These are phyloP conservation scores for Oreocharis arfaki DNA, from an alignment of 2,113 vertebrate species.

Conservation along the genomic window DNA sequence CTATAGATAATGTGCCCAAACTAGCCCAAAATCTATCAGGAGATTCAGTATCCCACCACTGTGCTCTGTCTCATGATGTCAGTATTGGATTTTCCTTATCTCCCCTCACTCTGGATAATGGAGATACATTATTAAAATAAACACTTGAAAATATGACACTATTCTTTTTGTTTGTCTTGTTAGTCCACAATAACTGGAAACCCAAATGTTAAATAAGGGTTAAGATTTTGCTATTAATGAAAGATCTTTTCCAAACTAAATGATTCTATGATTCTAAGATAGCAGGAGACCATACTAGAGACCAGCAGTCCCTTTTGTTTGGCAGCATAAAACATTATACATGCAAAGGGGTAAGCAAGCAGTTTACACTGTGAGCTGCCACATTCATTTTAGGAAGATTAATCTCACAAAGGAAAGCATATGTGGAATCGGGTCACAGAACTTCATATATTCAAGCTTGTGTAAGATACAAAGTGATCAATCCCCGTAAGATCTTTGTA, in stretches of 20 bases:
- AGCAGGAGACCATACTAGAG: neutral
- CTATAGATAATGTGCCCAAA: neutral
- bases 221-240: neutral
- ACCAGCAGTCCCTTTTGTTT: neutral
- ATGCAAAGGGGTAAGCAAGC: neutral
- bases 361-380: neutral
- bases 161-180: neutral
- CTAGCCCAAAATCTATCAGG: neutral
- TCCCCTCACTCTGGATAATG: neutral
- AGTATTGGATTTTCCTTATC: neutral
- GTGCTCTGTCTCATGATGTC: neutral
- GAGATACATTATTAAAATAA: neutral
- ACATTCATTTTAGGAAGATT: neutral
- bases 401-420: neutral
- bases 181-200: neutral
- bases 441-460: neutral
- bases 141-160: neutral
- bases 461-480: neutral
- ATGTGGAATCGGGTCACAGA: conserved; percentile 10
- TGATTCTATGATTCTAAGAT: neutral
- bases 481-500: neutral
- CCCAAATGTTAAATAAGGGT: neutral
- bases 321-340: neutral
- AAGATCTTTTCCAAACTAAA: neutral
- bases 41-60: neutral